Evolutionary conservation across 2,113 vertebrate species (phyloP).

Genomic region (Apeltes quadracus): DNA sequence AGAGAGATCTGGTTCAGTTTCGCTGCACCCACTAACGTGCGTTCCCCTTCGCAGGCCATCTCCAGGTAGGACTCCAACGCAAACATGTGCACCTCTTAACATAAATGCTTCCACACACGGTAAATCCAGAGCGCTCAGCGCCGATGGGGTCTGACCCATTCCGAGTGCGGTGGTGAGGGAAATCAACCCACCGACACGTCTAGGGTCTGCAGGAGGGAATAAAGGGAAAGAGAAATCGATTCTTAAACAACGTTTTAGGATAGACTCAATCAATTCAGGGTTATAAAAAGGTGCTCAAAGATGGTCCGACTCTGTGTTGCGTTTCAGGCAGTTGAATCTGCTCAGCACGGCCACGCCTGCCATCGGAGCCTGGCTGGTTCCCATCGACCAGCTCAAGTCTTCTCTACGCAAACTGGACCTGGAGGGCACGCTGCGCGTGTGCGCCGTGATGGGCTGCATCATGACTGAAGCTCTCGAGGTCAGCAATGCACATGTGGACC

Average conservation of each 20-base stretch:
- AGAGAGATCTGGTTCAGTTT: constrained; percentile 99
- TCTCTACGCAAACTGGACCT: constrained; percentile 93
- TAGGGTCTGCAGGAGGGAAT: background rate
- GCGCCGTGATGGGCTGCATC: constrained; percentile 98
- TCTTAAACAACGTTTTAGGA: background rate
- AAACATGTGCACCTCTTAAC: no score
- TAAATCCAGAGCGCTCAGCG: background rate
- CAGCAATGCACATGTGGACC: background rate
- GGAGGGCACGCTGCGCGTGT: constrained; percentile 90
- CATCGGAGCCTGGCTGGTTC: constrained; percentile 95
- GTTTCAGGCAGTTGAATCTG: constrained; percentile 91
- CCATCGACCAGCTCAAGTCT: constrained; percentile 97
- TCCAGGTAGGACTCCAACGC: constrained; percentile 83
- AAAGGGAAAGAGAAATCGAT: background rate
- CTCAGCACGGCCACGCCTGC: constrained; percentile 96
- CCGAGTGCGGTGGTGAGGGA: no score
- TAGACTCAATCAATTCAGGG: background rate
- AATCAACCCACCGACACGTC: background rate
- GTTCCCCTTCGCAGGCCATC: constrained; percentile 88
- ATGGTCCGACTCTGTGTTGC: background rate
- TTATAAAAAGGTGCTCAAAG: background rate
- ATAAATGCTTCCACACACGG: background rate
- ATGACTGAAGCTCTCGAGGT: constrained; percentile 99
- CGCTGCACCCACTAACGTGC: constrained; percentile 96
- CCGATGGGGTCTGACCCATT: background rate